Base-by-base conservation (phyloP, 2,888 invertebrate genomes). In the Heliothis peltigera region DNA sequence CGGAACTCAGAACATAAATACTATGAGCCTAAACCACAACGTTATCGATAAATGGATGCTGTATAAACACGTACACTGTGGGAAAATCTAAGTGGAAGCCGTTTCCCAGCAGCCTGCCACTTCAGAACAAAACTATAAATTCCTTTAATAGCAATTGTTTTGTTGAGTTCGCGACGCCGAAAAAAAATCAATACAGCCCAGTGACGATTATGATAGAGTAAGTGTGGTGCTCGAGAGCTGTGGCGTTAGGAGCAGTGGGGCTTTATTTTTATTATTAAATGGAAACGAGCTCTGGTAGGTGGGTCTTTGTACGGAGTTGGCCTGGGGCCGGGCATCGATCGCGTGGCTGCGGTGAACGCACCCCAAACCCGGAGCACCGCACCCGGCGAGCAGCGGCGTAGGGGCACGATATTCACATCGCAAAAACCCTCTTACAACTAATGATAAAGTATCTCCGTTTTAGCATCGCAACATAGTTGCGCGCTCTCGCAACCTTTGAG, bases 311-410 rank as follows among this genome's bases (percentile, higher is more conserved):
- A 81, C 82, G 69, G 63, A 64, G 82, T 86, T 87, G 84, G 87
- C 84, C 87, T 84, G 89, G 86, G 89, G 89, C 85, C 83, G 88
- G 85, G 90, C 89, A 94, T 93, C 94, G 94, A 94, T 94, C 93
- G 93, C 87, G 85, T 79, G 83, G 82, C 82, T 87, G 89, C 91
- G 91, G 91, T 90, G 90, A 92, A 89, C 92, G 91, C 91, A 90
- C 93, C 93, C 93, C 89, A 88, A 91, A 89, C 89, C 87, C 85
- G 79, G 80, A 87, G 84, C 86, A 85, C 87, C 89, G 87, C 89
- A 82, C 88, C 89, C 88, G 83, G 78, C 84, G 76, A 74, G 74
- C 82, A 75, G 82, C 85, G 80, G 70, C 85, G 80, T 81, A 83
- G 86, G 87, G 87, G 80, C 82, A 82, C 83, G 85, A 81, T 85